Evolutionary conservation across 2,888 invertebrate species (phyloP).

Genomic region (Himalopsyche japonica): DNA sequence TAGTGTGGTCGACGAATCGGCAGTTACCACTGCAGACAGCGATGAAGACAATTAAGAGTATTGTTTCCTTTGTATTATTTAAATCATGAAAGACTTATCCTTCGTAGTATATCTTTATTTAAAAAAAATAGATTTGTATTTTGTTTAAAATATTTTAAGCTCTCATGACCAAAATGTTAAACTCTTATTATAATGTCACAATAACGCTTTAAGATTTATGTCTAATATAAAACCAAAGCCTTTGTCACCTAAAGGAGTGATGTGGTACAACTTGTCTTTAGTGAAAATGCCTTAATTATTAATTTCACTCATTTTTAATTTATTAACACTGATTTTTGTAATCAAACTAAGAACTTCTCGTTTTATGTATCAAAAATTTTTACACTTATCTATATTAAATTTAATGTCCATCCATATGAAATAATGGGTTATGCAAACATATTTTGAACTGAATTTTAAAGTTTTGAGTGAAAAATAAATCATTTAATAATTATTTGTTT

Average conservation of each 20-base stretch:
- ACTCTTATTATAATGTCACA: background rate
- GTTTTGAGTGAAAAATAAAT: no score
- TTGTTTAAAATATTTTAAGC: background rate
- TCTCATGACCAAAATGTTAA: background rate
- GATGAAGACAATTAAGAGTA: slow-evolving; percentile 1
- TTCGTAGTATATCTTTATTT: background rate
- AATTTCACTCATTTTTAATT: no score
- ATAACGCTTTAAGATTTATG: background rate
- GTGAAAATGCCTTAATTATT: no score
- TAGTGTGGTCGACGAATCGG: slow-evolving; percentile 48
- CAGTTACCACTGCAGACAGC: slow-evolving; percentile 24
- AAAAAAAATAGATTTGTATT: background rate
- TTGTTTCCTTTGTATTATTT: background rate
- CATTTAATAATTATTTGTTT: no score
- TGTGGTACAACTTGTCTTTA: no score
- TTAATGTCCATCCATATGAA: no score
- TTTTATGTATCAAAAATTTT: no score
- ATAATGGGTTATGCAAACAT: no score
- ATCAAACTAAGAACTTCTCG: no score
- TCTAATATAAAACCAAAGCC: background rate
- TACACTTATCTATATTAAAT: no score
- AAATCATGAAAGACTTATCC: background rate
- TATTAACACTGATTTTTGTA: no score
- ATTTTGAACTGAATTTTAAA: no score
- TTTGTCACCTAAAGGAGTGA: background rate